Base-by-base conservation (phyloP, 2,113 vertebrate genomes). In the Neopipo cinnamomea region DNA sequence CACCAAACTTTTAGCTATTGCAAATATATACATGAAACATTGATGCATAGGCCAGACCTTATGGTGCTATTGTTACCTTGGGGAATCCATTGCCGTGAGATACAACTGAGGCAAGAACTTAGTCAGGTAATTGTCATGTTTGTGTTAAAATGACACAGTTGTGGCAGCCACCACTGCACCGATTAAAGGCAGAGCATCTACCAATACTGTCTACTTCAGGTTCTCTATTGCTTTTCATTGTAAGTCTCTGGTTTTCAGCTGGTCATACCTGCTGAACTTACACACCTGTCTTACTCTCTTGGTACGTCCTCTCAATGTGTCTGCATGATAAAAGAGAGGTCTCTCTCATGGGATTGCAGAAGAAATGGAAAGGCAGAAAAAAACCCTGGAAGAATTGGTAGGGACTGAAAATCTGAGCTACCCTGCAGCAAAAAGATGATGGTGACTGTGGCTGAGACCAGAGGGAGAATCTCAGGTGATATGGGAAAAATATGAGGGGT, bases 41-140 rank as follows among this genome's bases (percentile, higher is more conserved):
- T 37, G 39, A 72, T 16, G 15, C 9, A 11, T 3, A 33, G 46
- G 28, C 21, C 31, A 5, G 33, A 42, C 6, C 24, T 58, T 25
- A 56, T 1, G 0, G 19, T 0, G 0, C 27, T 75, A 0, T 17
- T 28, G 8, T 31, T 62, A 13, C 37, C 14, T 31, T 47, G 35
- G 35, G 8, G 5, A 82, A 50, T 37, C 41, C 23, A 42, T 16
- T 68, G 37, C 18, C n/a, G 39, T 0, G 8, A 83, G 21, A 56
- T 9, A 6, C 3, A 68, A 30, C 14, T 52, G 23, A 93, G 41
- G 13, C 27, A 66, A 61, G 50, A 70, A 35, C 6, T 68, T 8
- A 19, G 46, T 28, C 20, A 61, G 14, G 8, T 30, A 68, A 42
- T 14, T 25, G 19, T 35, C 33, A 46, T 17, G 27, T 49, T 8